Base-by-base conservation (phyloP, 2,113 vertebrate species). In the Sporophila hypoxantha region DNA sequence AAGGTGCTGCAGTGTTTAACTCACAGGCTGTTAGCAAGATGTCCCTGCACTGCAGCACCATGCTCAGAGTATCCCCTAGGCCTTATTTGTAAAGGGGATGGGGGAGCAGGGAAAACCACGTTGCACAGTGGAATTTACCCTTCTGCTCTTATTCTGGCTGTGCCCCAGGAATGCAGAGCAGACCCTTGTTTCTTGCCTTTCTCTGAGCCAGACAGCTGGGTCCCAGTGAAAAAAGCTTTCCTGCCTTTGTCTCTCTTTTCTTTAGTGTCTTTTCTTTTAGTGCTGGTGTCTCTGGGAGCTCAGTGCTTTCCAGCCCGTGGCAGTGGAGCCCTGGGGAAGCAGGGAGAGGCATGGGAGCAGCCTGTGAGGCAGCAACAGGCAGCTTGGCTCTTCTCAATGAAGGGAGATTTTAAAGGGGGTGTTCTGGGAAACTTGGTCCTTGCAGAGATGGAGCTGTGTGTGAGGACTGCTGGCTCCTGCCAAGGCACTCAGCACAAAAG, bases 241-340 rank as follows among this genome's bases (percentile, higher is more conserved):
- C 73, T 85, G 91, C 78, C 68, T 94, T 93, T 92, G 89, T 92
- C 19, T 78, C 42, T 59, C 91, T 88, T 83, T 74, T 84, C 85
- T 94, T 83, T 64, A 79, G 88, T 64, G 71, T 57, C 76, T 87
- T 94, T 87, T 73, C 82, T 91, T 77, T 77, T 60, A 87, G 47
- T 56, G 53, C 44, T 68, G 69, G 29, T 85, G 69, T 87, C 87
- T 85, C 79, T 36, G 44, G 37, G 68, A 92, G 66, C 79, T 75
- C 15, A 10, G 76, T 60, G 85, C 61, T n/a, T 87, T 76, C 82
- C 87, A 88, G 42, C 9, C 75, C 75, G 4, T 34, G 57, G 52
- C 69, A 60, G 47, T 22, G 67, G 76, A 88, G 42, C 60, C 87
- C 36, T 30, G 76, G 65, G 89, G 47, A 85, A 85, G 79, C 0